Evolutionary conservation across 2,113 vertebrate genomes (phyloP), one percentile per base, ranked within the genome.

Genomic region (Pangasianodon hypophthalmus): DNA sequence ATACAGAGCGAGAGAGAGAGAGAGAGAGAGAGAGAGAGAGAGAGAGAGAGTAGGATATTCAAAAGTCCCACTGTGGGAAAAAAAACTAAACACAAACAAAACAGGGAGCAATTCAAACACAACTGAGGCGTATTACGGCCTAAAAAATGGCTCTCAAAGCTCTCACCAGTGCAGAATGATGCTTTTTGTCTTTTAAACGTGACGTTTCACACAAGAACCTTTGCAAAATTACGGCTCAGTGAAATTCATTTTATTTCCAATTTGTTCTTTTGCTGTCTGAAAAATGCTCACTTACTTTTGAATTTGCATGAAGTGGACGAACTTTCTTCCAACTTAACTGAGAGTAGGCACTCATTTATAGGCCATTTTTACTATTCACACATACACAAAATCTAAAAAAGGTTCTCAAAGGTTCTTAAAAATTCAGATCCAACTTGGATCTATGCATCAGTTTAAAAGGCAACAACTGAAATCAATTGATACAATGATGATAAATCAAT

Each of bases 181-280:
- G 54, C 56, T 56, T 64, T 89, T 89, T 87, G 89, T 89, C 86
- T 84, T 88, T 90, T 84, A 89, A 90, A 89, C 58, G 67, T 84
- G 75, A 77, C 69, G 62, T 88, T 92, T 84, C 77, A 90, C 89
- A 88, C 60, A 87, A 88, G 84, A 26, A 90, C 84, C 84, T 84
- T 90, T 90, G 81, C 60, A 84, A 92, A 89, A 83, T n/a, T 80
- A n/a, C 87, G 37, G 80, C 89, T 87, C 37, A 7, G 14, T 81
- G 46, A 44, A 48, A 32, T 60, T 58, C 44, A 69, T 52, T 29
- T 46, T 50, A 26, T 90, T 9, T 67, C 84, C 69, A 44, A 58
- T 77, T 64, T 67, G 73, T 67, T 80, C 88, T 29, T 75, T 29
- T 14, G 13, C 62, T 14, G 19, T 69, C 62, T 69, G 46, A 2